These are phyloP conservation scores for Geodia barretti DNA, from an alignment of 37 sponge, comb jelly and placozoan genomes.

Conservation along the genomic window DNA sequence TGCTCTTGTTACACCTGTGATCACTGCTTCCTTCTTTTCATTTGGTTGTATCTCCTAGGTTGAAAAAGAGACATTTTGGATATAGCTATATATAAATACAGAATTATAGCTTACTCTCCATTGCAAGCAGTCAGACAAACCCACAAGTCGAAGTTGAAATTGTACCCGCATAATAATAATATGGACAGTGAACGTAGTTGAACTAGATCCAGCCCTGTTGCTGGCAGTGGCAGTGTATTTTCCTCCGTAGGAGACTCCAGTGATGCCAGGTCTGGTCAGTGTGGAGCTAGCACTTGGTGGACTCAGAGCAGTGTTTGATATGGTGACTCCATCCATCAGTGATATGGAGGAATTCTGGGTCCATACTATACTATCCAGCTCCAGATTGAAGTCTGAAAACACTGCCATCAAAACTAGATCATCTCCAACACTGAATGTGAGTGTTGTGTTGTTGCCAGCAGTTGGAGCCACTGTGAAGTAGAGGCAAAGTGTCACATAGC, in stretches of 20 bases:
- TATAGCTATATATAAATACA: background rate
- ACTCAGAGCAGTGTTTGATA: background rate
- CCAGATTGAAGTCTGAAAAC: slow-evolving; percentile 40
- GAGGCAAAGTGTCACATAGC: no score
- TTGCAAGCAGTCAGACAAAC: background rate
- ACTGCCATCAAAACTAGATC: background rate
- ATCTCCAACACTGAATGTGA: slow-evolving; percentile 4
- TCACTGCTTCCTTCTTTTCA: background rate
- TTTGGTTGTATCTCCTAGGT: background rate
- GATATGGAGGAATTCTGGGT: background rate
- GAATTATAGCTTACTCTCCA: background rate
- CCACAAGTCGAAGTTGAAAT: background rate
- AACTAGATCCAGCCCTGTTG: slow-evolving; percentile 19
- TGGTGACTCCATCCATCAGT: slow-evolving; percentile 3
- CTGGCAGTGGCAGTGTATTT: slow-evolving; percentile 15
- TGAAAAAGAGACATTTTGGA: no score
- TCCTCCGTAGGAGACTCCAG: slow-evolving; percentile 12
- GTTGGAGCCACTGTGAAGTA: background rate
- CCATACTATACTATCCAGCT: slow-evolving; percentile 15
- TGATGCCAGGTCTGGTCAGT: background rate
- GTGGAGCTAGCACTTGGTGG: background rate
- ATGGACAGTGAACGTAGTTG: slow-evolving; percentile 14
- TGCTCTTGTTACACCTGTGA: background rate
- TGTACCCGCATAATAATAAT: background rate
- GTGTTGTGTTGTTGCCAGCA: background rate